Conservation (phyloP, 2,113 vertebrate genomes). For the Amia ocellicauda region DNA sequence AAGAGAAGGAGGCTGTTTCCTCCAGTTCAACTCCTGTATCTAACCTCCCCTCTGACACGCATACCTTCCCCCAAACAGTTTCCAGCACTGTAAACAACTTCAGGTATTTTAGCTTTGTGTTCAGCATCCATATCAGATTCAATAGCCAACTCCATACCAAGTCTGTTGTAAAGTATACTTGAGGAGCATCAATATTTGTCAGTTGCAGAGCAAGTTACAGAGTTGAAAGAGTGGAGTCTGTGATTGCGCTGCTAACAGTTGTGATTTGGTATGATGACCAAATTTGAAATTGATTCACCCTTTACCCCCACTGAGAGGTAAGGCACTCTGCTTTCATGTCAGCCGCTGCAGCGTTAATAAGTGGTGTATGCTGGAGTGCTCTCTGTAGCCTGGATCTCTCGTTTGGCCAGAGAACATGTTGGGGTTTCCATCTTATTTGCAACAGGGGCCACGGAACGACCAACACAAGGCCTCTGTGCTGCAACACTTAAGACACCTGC, state of each 20-base stretch:
- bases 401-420: too few relatives aligned
- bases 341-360: neutral
- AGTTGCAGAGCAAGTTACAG: neutral
- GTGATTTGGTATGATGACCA: neutral
- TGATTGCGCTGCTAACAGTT: neutral
- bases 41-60: too few relatives aligned
- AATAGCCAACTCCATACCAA: too few relatives aligned
- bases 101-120: neutral
- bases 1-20: neutral
- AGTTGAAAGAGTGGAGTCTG: neutral
- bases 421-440: too few relatives aligned
- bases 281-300: neutral
- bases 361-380: neutral
- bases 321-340: neutral
- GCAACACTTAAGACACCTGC: too few relatives aligned
- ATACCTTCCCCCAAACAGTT: too few relatives aligned
- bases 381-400: neutral
- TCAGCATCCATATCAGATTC: too few relatives aligned
- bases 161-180: too few relatives aligned
- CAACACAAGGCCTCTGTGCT: too few relatives aligned
- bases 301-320: neutral
- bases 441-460: too few relatives aligned
- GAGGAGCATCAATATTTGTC: neutral
- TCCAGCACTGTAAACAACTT: too few relatives aligned
- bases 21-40: too few relatives aligned